A percentile compares a stretch with the other conserved stretches of the same genome.
Evolutionary conservation across 2,797 vertebrate genomes (phyloP).

Genomic region (Acanthurus leucopareius): DNA sequence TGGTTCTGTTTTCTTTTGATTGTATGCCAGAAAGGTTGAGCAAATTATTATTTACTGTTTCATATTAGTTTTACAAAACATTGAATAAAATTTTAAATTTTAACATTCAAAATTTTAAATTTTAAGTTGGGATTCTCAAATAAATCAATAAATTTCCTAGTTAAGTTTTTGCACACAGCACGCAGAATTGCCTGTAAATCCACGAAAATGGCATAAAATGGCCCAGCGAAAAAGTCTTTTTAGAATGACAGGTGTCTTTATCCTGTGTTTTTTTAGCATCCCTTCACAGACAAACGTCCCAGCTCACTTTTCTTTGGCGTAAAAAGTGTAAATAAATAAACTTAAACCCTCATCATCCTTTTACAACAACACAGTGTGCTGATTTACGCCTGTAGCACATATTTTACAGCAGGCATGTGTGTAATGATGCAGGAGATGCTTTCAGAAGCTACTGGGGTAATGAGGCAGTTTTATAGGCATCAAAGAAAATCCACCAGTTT

Average conservation of each 20-base stretch:
- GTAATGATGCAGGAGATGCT: conserved; percentile 27
- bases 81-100: too few species aligned
- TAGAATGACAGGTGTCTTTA: background rate
- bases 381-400: conserved; percentile 20
- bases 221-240: background rate
- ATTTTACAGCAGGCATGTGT: conserved; percentile 6
- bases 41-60: too few species aligned
- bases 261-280: background rate
- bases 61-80: too few species aligned
- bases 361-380: background rate
- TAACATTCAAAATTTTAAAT: too few species aligned
- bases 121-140: too few species aligned
- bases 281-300: background rate
- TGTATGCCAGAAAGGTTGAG: too few species aligned
- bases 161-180: background rate
- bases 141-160: background rate
- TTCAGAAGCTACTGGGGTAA: conserved; percentile 40
- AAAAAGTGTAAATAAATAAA: background rate
- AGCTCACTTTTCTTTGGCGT: background rate
- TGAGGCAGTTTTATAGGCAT: conserved; percentile 55
- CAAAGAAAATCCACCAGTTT: conserved; percentile 57
- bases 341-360: background rate
- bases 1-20: too few species aligned
- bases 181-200: conserved; percentile 5
- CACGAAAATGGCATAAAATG: conserved; percentile 17